Percentiles rank a stretch among this genome's conserved stretches.
Evolutionary conservation across 2,797 vertebrate species (phyloP).

Genomic region (Xerus rutilus): DNA sequence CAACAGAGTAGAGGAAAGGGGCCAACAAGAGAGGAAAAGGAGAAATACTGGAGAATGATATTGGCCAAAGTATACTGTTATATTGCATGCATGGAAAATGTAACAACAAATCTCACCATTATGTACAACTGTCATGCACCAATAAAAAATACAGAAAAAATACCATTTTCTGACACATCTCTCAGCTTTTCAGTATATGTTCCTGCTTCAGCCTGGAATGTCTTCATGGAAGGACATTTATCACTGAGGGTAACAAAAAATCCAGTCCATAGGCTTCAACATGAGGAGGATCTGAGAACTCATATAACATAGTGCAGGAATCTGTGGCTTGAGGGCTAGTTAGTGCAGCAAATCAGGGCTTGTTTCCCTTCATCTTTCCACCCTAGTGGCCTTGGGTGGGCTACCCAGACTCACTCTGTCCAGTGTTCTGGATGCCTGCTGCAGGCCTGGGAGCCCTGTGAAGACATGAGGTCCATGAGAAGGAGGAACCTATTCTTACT

Average conservation of each 20-base stretch:
- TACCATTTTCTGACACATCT: not conserved
- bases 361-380: not conserved
- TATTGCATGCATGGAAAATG: too few relatives aligned
- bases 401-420: too few relatives aligned
- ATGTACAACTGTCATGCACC: too few relatives aligned
- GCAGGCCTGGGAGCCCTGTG: not conserved
- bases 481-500: not conserved
- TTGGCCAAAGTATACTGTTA: too few relatives aligned
- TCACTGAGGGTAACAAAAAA: not conserved
- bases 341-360: not conserved
- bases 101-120: too few relatives aligned
- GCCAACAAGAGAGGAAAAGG: too few relatives aligned
- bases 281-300: not conserved
- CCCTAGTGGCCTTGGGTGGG: not conserved
- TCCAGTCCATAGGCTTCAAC: not conserved
- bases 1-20: too few relatives aligned
- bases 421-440: not conserved
- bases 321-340: not conserved
- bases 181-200: not conserved
- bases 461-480: not conserved
- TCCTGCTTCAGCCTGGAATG: not conserved
- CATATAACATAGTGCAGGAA: fast-evolving
- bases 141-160: not conserved
- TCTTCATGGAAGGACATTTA: not conserved
- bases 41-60: too few relatives aligned